phyloP scores from a whole-genome alignment of 2,888 invertebrate genomes.

The Agrilus cyanescens region DNA sequence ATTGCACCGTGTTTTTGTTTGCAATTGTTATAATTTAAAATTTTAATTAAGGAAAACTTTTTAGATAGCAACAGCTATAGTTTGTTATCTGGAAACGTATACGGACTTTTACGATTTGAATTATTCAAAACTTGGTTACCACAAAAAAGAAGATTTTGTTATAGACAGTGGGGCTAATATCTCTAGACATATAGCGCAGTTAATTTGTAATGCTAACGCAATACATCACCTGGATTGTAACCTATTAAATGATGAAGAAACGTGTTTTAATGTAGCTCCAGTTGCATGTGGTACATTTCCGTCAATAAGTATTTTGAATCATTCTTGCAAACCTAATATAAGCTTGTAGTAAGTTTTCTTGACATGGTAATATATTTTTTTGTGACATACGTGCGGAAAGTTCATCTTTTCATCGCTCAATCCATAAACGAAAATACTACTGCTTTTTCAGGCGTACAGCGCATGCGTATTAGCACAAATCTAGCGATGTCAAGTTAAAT shows the following conservation, averaged over 20 bases:
- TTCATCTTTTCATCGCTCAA: too few relatives aligned
- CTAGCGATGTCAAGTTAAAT: too few relatives aligned
- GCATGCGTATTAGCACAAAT: too few relatives aligned
- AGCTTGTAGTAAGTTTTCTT: conserved; percentile 47
- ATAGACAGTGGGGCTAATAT: conserved; percentile 49
- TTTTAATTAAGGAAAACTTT: conserved; percentile 16
- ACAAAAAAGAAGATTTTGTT: conserved; percentile 28
- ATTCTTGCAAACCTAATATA: conserved; percentile 79
- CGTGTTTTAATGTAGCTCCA: conserved; percentile 34
- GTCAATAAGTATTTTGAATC: conserved; percentile 83
- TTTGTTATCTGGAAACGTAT: conserved; percentile 49
- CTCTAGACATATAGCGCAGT: conserved; percentile 66
- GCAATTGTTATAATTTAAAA: conserved; percentile 1
- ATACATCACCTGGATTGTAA: conserved; percentile 26
- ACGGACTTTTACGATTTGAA: conserved; percentile 46
- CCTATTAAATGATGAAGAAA: conserved; percentile 14
- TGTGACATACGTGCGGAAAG: too few relatives aligned
- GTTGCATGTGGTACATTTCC: conserved; percentile 74
- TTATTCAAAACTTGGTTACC: conserved; percentile 28
- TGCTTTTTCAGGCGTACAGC: too few relatives aligned
- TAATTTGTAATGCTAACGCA: conserved; percentile 39
- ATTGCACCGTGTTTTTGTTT: background rate
- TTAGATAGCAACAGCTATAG: conserved; percentile 56
- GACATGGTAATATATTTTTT: background rate
- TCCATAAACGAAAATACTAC: too few relatives aligned